These are phyloP conservation scores for Cephalopachus bancanus DNA, from an alignment of 2,797 vertebrate species.

Conservation along the genomic window DNA sequence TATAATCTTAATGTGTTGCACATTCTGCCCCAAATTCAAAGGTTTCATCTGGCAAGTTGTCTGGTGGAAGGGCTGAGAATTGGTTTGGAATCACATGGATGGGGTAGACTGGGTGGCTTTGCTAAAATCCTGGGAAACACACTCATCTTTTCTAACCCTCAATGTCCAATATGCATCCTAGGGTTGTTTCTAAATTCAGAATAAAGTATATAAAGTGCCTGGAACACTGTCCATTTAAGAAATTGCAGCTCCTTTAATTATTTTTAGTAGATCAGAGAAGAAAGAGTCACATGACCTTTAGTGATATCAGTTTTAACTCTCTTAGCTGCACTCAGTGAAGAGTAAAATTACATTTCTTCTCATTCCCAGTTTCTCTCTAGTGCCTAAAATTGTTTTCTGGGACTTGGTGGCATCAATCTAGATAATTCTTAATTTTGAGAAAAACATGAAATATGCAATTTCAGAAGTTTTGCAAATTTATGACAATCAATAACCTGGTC, in stretches of 20 bases:
- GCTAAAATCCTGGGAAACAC: not conserved
- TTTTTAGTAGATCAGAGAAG: conserved; percentile 56
- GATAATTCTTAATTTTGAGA: conserved; percentile 25
- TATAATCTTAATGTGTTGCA: not conserved
- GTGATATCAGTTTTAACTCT: not conserved
- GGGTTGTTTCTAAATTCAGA: conserved; percentile 9
- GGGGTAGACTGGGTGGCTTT: not conserved
- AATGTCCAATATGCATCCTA: not conserved
- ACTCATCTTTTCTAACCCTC: not conserved
- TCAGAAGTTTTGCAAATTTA: conserved; percentile 9
- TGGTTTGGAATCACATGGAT: not conserved
- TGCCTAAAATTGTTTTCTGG: conserved; percentile 44
- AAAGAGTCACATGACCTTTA: not conserved
- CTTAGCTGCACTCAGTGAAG: not conserved
- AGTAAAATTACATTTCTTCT: conserved; percentile 56
- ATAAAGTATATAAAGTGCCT: not conserved
- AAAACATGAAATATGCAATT: not conserved
- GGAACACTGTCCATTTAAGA: not conserved
- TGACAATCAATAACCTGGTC: not conserved
- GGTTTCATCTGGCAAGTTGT: not conserved
- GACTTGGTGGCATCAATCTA: not conserved
- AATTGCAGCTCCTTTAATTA: conserved; percentile 45
- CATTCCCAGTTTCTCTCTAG: conserved; percentile 6
- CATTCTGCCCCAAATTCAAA: conserved; percentile 19
- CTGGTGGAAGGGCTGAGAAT: not conserved